Evolutionary conservation across 2,113 vertebrate species (phyloP).

Genomic region (Syngnathus scovelli): DNA sequence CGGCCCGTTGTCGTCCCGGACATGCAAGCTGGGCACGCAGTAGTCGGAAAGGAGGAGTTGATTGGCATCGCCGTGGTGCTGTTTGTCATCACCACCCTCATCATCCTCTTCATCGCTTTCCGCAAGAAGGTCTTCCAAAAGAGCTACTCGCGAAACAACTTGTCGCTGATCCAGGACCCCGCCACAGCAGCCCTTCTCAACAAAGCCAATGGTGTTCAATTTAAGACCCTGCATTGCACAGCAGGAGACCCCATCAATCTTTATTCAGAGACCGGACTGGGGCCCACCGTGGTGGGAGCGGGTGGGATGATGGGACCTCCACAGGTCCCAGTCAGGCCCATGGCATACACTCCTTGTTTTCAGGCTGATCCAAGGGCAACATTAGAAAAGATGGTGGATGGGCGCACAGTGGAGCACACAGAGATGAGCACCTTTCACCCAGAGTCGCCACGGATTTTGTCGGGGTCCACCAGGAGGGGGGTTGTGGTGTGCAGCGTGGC

Average conservation of each 20-base stretch:
- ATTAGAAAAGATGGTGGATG: slow-evolving; percentile 87
- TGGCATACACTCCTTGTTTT: slow-evolving; percentile 95
- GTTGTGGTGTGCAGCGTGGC: slow-evolving; percentile 96
- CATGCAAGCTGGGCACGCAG: slow-evolving; percentile 90
- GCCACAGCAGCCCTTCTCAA: slow-evolving; percentile 89
- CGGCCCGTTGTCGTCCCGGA: slow-evolving; percentile 91
- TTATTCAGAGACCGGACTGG: slow-evolving; percentile 78
- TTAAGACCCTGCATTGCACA: slow-evolving; percentile 77
- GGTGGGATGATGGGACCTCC: slow-evolving; percentile 71
- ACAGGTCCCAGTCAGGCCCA: slow-evolving; percentile 89
- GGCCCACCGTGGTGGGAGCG: slow-evolving; percentile 29
- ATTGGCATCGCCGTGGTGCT: slow-evolving; percentile 90
- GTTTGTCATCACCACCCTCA: slow-evolving; percentile 82
- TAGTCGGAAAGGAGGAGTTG: slow-evolving; percentile 92
- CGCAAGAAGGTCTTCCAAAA: slow-evolving; percentile 95
- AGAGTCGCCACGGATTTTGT: slow-evolving; percentile 85
- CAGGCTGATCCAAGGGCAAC: slow-evolving; percentile 84
- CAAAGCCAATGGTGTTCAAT: slow-evolving; percentile 88
- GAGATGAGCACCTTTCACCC: slow-evolving; percentile 97
- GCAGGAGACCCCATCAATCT: slow-evolving; percentile 83
- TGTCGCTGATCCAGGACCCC: slow-evolving; percentile 89
- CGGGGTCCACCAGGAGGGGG: slow-evolving; percentile 77
- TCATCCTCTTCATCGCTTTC: slow-evolving; percentile 87
- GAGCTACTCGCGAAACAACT: slow-evolving; percentile 90
- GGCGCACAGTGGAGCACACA: slow-evolving; percentile 78